Base-by-base conservation (phyloP, 2,888 invertebrate genomes). In the Agonopterix subpropinquella region DNA sequence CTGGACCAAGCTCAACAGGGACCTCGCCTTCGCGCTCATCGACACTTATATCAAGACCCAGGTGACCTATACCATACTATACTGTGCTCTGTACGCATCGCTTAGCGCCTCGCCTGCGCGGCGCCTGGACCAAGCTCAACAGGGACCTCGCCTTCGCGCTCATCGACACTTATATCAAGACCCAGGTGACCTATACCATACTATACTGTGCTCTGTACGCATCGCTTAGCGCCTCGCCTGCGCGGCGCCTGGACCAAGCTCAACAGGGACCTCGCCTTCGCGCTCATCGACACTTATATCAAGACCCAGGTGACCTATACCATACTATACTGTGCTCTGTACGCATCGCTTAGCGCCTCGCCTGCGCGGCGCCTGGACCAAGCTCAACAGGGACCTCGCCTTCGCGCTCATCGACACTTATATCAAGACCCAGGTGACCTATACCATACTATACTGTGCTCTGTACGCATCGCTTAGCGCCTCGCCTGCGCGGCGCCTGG, bases 111-210 rank as follows among this genome's bases (percentile, higher is more conserved):
- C 50, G 96, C 97, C 7, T 99, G 47, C 92, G 95, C 65, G 98
- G 97, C 1, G 98, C 98, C 2, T 99, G 99, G 99, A 99, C 98
- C 1, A 96, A 96, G 67, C 96, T 95, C 64, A 99, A 99, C 80
- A 87, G 99, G 41, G 97, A 98, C 70, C 95, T 97, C 1, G 96
- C 96, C 0, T 96, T 98, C 70, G 96, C 97, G 0, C 90, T 99
- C n/a, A 97, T 98, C 61, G 98, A 98, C 73, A 96, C 97, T 0
- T 98, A 97, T 70, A 95, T 96, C 79, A 98, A 97, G 77, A 94
- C 93, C 10, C 92, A 92, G 89, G 92, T 92, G 56, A 51, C 50
- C 43, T 9, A n/a, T 42, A 8, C 42, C 7, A 2, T 8, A 9
- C 39, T 13, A 13, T 13, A 13, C 13, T 41, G 9, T 11, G 41